Conservation (phyloP, 2,113 vertebrate species). For the Plecturocebus donacophilus region DNA sequence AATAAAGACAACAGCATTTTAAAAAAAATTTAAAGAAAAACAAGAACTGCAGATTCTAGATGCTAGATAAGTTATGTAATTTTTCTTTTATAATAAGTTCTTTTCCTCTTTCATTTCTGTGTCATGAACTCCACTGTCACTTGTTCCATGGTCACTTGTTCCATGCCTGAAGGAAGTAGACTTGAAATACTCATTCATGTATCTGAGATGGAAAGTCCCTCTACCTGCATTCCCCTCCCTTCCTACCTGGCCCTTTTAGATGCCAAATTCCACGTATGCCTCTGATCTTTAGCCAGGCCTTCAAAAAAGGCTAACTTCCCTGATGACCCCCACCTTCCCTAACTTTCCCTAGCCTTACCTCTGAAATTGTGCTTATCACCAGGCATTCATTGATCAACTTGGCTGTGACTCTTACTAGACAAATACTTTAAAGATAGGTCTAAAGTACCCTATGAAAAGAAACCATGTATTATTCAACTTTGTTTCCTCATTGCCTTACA, state of each 20-base stretch:
- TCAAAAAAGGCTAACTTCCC: neutral
- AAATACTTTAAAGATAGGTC: neutral
- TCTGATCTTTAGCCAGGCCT: neutral
- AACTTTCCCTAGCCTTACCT: neutral
- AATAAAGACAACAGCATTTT: neutral
- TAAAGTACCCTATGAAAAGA: neutral
- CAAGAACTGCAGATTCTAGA: neutral
- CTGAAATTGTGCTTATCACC: neutral
- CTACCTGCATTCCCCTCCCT: no score
- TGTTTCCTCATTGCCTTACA: neutral
- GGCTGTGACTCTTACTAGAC: neutral
- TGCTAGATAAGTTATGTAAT: neutral
- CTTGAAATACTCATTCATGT: neutral
- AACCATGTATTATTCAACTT: neutral
- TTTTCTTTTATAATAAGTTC: neutral
- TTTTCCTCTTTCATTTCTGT: neutral
- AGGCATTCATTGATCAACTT: neutral
- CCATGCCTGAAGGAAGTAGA: neutral
- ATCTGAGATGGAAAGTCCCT: neutral
- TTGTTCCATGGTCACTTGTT: neutral
- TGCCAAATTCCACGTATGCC: neutral
- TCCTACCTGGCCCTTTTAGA: neutral
- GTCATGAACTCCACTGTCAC: neutral
- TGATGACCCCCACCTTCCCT: neutral
- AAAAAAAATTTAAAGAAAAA: constrained; percentile 4